Conservation (phyloP, 2,888 invertebrate genomes). For the Tineola bisselliella region DNA sequence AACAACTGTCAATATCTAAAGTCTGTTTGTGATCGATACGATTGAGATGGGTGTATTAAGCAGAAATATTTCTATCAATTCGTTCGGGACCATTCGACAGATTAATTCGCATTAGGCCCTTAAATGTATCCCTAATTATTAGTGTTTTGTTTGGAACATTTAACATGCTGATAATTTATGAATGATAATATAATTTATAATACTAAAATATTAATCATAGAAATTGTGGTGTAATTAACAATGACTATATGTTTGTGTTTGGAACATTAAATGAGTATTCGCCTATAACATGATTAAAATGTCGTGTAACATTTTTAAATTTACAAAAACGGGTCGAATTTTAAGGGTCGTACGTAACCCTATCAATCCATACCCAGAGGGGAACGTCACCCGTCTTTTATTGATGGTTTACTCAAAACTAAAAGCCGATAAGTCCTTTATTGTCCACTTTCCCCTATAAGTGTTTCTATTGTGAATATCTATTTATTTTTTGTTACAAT, state of each 20-base stretch:
- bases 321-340: not conserved
- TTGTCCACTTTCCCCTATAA: slow-evolving; percentile 13
- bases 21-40: slow-evolving; percentile 25
- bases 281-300: too few species aligned
- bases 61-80: slow-evolving; percentile 27
- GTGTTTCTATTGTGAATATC: not conserved
- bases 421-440: slow-evolving; percentile 27
- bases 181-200: too few species aligned
- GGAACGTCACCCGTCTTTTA: slow-evolving; percentile 18
- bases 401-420: slow-evolving; percentile 33
- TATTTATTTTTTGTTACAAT: not conserved
- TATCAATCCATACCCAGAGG: not conserved
- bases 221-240: too few species aligned
- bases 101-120: not conserved
- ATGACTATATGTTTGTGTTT: too few species aligned
- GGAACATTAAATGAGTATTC: too few species aligned
- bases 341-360: not conserved
- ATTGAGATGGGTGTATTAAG: slow-evolving; percentile 25
- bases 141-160: not conserved
- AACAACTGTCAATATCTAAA: slow-evolving; percentile 25
- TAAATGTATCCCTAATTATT: not conserved
- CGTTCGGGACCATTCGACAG: slow-evolving; percentile 18
- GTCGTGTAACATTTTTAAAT: too few species aligned
- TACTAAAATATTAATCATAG: too few species aligned
- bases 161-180: too few species aligned